Conservation (phyloP, 23 tunicate genomes). For the Oikopleura dioica region DNA sequence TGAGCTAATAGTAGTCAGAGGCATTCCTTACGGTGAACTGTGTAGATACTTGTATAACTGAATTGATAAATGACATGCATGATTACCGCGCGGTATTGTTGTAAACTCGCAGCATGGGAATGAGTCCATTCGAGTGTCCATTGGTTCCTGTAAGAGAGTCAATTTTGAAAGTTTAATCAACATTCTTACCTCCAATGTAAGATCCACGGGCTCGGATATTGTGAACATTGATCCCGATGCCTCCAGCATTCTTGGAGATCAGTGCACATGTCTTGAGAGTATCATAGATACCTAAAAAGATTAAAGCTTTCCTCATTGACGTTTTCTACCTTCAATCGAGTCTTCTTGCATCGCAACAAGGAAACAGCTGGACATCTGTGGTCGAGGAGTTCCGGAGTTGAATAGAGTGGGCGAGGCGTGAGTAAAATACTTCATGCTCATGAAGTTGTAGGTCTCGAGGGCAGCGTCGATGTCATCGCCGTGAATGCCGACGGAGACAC, state of each 20-base stretch:
- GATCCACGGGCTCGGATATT: constrained; percentile 69
- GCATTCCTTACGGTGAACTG: not conserved
- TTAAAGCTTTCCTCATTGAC: not conserved
- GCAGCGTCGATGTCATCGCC: constrained; percentile 48
- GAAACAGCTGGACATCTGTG: constrained; percentile 66
- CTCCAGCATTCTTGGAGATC: constrained; percentile 91
- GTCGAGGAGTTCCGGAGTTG: constrained; percentile 83
- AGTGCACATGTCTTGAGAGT: constrained; percentile 87
- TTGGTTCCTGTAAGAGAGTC: too few relatives aligned
- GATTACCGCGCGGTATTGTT: constrained; percentile 56
- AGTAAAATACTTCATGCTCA: constrained; percentile 81
- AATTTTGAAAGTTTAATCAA: too few relatives aligned
- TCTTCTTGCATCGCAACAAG: constrained; percentile 56
- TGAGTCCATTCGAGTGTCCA: constrained; percentile 81
- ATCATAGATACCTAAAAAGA: constrained; percentile 63
- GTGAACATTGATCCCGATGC: constrained; percentile 81
- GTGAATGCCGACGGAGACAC: constrained; percentile 91
- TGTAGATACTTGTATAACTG: not conserved
- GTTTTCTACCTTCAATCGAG: constrained; percentile 59
- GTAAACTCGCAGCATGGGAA: constrained; percentile 96
- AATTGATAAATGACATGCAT: not conserved
- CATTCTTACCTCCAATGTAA: constrained; percentile 91
- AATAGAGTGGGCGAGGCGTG: constrained; percentile 97
- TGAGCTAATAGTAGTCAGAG: not conserved
- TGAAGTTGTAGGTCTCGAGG: constrained; percentile 63